phyloP scores from a whole-genome alignment of 2,113 vertebrate genomes.

The Phyllopteryx taeniolatus region DNA sequence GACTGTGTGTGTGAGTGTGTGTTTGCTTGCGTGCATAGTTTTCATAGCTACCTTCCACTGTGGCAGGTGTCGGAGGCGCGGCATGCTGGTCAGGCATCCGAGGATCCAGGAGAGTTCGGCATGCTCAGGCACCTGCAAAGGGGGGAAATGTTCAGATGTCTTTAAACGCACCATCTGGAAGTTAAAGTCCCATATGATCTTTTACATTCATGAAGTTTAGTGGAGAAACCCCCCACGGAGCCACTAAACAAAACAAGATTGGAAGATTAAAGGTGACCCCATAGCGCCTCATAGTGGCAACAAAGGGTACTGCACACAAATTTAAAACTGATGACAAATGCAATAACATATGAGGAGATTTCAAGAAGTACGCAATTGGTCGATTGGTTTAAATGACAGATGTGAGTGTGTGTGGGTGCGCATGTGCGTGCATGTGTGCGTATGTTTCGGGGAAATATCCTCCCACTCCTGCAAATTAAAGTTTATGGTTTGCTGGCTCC shows the following conservation, averaged over 20 bases:
- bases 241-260: conserved; percentile 21
- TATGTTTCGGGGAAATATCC: conserved; percentile 21
- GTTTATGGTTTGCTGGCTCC: conserved; percentile 47
- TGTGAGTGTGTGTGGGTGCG: background rate
- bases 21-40: background rate
- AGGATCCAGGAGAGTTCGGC: conserved; percentile 90
- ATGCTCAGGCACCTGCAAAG: conserved; percentile 83
- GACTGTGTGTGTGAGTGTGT: background rate
- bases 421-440: conserved; percentile 2
- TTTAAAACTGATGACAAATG: background rate
- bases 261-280: conserved; percentile 36
- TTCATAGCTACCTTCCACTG: conserved; percentile 86
- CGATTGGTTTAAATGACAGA: background rate
- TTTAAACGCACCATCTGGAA: background rate
- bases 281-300: conserved; percentile 51
- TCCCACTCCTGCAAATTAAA: conserved; percentile 44
- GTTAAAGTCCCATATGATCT: background rate
- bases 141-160: background rate
- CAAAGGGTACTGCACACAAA: conserved; percentile 12
- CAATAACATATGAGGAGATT: background rate
- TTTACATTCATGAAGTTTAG: background rate
- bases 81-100: conserved; percentile 86
- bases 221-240: background rate
- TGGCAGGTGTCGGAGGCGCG: conserved; percentile 86
- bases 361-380: background rate